Evolutionary conservation across 2,888 invertebrate genomes (phyloP).

Genomic region (Thelaira solivaga): DNA sequence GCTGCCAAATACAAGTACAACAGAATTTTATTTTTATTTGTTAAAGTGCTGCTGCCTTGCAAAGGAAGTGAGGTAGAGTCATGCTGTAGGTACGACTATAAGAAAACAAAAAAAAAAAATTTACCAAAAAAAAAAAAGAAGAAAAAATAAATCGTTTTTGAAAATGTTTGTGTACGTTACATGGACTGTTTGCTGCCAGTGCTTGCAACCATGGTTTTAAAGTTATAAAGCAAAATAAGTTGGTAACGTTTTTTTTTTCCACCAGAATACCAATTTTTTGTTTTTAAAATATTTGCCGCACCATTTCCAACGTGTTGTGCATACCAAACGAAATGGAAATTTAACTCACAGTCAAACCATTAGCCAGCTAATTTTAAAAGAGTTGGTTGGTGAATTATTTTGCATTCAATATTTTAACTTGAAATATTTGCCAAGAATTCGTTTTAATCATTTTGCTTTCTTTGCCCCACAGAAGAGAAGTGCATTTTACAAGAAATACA

Average conservation of each 20-base stretch:
- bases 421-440: neutral
- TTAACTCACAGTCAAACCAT: neutral
- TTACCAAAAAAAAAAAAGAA: slow-evolving; percentile 10
- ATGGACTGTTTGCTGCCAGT: neutral
- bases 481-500: neutral
- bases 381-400: neutral
- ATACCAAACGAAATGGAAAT: neutral
- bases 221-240: neutral
- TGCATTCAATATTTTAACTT: slow-evolving; percentile 6
- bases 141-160: neutral
- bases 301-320: neutral
- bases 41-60: neutral
- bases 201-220: neutral
- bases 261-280: neutral
- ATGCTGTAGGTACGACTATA: no score
- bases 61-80: slow-evolving; percentile 16
- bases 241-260: neutral
- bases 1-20: no score
- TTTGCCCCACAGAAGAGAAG: neutral
- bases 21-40: neutral
- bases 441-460: neutral
- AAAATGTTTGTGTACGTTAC: neutral
- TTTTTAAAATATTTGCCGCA: neutral
- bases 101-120: slow-evolving; percentile 22
- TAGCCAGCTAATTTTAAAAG: slow-evolving; percentile 25